Conservation (phyloP, 2,888 invertebrate genomes). For the Drosophila pseudotakahashii region DNA sequence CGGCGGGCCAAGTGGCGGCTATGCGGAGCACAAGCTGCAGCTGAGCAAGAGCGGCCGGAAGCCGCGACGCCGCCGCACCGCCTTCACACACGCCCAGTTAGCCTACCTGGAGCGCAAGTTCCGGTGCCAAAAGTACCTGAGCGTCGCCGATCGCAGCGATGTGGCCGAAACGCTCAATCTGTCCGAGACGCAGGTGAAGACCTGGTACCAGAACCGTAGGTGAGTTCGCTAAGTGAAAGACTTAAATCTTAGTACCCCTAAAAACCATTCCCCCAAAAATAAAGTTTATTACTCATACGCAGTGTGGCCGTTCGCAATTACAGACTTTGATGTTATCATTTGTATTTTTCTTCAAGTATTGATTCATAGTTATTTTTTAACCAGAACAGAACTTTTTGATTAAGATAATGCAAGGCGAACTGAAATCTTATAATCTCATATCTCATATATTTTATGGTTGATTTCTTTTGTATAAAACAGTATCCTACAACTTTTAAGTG, state of each 20-base stretch:
- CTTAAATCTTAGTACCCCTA: too few relatives aligned
- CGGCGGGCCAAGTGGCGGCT: constrained; percentile 37
- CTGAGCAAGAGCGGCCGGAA: constrained; percentile 88
- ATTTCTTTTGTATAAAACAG: too few relatives aligned
- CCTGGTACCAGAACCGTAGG: constrained; percentile 89
- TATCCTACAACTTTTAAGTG: too few relatives aligned
- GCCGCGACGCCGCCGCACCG: constrained; percentile 93
- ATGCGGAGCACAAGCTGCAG: constrained; percentile 79
- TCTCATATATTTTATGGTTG: too few relatives aligned
- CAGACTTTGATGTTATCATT: not conserved
- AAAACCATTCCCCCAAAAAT: too few relatives aligned
- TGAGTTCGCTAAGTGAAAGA: constrained; percentile 35
- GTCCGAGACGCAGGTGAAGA: constrained; percentile 97
- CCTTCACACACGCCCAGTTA: constrained; percentile 97
- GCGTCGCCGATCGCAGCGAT: constrained; percentile 96
- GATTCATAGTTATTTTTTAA: too few relatives aligned
- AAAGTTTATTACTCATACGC: not conserved
- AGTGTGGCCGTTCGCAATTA: not conserved
- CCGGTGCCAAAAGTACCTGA: constrained; percentile 95
- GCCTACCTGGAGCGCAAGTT: constrained; percentile 96
- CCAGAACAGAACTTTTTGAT: too few relatives aligned
- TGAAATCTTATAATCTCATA: too few relatives aligned
- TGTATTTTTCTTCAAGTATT: too few relatives aligned
- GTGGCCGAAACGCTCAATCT: constrained; percentile 95
- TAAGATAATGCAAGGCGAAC: too few relatives aligned